Base-by-base conservation (phyloP, 2,797 vertebrate genomes). In the Pseudochaenichthys georgianus region DNA sequence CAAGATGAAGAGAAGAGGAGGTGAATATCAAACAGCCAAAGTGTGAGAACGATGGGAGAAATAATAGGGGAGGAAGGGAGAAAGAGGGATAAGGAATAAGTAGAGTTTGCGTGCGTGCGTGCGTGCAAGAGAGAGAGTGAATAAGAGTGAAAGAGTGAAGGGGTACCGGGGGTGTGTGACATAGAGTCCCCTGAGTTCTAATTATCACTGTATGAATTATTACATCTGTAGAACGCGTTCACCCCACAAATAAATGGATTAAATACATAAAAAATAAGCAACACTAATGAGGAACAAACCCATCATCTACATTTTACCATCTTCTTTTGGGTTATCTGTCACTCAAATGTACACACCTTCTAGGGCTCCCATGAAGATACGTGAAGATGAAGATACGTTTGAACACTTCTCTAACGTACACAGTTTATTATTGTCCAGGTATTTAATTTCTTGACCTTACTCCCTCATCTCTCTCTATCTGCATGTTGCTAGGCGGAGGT, bases 401-500 rank as follows among this genome's bases (percentile, higher is more conserved):
- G 3, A 57, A 55, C 59, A 15, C 2, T 19, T 0, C 0, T 6
- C 16, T 31, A 48, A 38, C 34, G 5, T 3, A 52, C 2, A 4
- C 3, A 47, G 19, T 65, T 2, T 10, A 23, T 61, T 10, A 23
- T 72, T 1, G 4, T 69, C 53, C 0, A 64, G 16, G 5, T 48
- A 5, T 73, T 23, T 16, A 19, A 45, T 52, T 64, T 65, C 19
- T 23, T 80, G 58, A 64, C 67, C 50, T 3, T 70, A 16, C 31
- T 51, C 54, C 34, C 50, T 28, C 62, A 17, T 78, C 45, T 73
- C 28, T 68, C 43, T 75, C 43, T 70, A 7, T 79, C 43, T 80
- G 28, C 76, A 58, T 67, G 34, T 91, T 71, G 85, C 83, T 89
- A 99, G 98, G 98, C 97, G 76, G 98, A 99, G 92, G 96, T 99